Conservation (phyloP, 1,140 invertebrate genomes). For the Rhopalosiphum maidis region DNA sequence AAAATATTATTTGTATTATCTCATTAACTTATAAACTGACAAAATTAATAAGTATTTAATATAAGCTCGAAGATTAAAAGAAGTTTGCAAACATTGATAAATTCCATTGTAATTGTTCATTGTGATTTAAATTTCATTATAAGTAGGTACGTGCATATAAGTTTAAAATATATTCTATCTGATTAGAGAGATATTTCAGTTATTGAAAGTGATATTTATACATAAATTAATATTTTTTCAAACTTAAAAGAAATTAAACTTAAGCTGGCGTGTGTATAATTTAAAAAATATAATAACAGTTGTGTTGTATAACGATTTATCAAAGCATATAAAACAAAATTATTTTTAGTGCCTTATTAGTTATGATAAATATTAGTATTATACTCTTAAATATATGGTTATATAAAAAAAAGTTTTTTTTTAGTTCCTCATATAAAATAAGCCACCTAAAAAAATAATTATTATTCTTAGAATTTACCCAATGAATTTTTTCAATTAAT, state of each 20-base stretch:
- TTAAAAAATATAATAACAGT: neutral
- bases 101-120: slow-evolving; percentile 21
- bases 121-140: neutral
- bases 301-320: neutral
- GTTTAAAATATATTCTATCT: neutral
- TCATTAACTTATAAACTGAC: neutral
- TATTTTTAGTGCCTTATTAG: neutral
- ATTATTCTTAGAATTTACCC: no score
- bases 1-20: neutral
- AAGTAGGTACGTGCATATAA: neutral
- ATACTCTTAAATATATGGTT: neutral
- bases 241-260: neutral
- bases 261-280: neutral
- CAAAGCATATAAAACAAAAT: neutral
- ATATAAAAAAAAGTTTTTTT: neutral
- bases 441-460: no score
- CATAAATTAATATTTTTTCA: neutral
- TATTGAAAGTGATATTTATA: neutral
- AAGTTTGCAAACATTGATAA: neutral
- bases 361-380: slow-evolving; percentile 10
- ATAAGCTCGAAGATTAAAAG: neutral
- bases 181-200: neutral
- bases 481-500: neutral
- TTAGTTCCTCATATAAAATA: neutral
- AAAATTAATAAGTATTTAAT: neutral